These are phyloP conservation scores for Serranus cabrilla DNA, from an alignment of 2,797 vertebrate species.

Conservation along the genomic window DNA sequence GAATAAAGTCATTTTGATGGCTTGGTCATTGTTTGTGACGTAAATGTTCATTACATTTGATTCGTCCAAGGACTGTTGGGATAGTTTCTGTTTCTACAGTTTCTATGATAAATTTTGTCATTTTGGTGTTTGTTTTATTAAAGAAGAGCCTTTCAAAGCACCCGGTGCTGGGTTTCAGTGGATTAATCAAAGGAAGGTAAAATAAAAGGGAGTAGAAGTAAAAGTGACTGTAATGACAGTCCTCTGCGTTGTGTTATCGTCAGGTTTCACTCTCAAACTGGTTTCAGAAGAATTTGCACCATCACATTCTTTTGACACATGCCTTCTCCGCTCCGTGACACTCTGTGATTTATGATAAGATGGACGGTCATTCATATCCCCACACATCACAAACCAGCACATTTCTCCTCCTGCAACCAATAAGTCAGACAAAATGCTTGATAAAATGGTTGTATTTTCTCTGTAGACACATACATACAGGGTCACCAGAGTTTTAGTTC, in stretches of 20 bases:
- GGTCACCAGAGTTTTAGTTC: neutral
- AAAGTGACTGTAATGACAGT: neutral
- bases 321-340: neutral
- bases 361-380: neutral
- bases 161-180: too few relatives aligned
- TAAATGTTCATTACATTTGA: too few relatives aligned
- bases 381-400: neutral
- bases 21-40: too few relatives aligned
- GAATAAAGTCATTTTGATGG: too few relatives aligned
- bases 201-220: neutral
- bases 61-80: too few relatives aligned
- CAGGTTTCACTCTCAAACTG: slow-evolving; percentile 54
- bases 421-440: neutral
- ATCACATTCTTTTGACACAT: slow-evolving; percentile 20
- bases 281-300: slow-evolving; percentile 53
- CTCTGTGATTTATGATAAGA: neutral
- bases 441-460: neutral
- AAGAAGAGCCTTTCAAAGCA: too few relatives aligned
- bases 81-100: too few relatives aligned
- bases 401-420: neutral
- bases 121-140: too few relatives aligned
- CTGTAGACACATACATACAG: too few relatives aligned
- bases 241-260: neutral
- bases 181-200: neutral
- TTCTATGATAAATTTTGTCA: too few relatives aligned